Evolutionary conservation across 30 jellyfish, hydroid and myxozoan species (phyloP), one percentile per base, ranked within the genome.

Genomic region (Hydra vulgaris): DNA sequence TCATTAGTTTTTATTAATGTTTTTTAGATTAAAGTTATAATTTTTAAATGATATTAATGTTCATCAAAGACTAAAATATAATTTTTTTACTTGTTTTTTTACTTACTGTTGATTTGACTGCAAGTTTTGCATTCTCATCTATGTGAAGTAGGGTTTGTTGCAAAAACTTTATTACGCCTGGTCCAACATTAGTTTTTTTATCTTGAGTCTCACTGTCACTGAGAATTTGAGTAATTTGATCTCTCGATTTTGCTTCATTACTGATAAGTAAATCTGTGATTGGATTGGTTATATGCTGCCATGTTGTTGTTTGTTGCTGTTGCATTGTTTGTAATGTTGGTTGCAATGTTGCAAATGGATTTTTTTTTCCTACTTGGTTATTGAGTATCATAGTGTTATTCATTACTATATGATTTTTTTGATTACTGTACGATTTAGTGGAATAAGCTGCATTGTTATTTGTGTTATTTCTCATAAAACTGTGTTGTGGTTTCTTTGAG

Each of bases 131-230:
- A 12, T 26, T 0, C 24, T 73, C 77, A 40, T 78, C 85, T 18
- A 78, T 23, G 18, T 25, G 61, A 8, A 24, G 20, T 21, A 78
- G 17, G 21, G 67, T 25, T 78, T 78, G 27, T 78, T 27, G 61
- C 15, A 78, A 18, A 54, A 24, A 78, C 0, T 61, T 66, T 54
- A 78, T 66, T 5, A 78, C 77, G 17, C 74, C 85, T 21, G 77
- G 27, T 54, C 85, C 77, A 53, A 78, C 77, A 21, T 25, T 40
- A 8, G 73, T 78, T 26, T n/a, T 78, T n/a, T 27, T 54, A 22
- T 78, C 77, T 78, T 78, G 85, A 52, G 79, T 7, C 3, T 78
- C 67, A 78, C 25, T 78, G n/a, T 78, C 85, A 8, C 81, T 53
- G 8, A 78, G 67, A 18, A 78, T 78, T 53, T 53, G 20, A 19